Evolutionary conservation across 2,888 invertebrate species (phyloP).

Genomic region (Rhaphigaster nebulosa): DNA sequence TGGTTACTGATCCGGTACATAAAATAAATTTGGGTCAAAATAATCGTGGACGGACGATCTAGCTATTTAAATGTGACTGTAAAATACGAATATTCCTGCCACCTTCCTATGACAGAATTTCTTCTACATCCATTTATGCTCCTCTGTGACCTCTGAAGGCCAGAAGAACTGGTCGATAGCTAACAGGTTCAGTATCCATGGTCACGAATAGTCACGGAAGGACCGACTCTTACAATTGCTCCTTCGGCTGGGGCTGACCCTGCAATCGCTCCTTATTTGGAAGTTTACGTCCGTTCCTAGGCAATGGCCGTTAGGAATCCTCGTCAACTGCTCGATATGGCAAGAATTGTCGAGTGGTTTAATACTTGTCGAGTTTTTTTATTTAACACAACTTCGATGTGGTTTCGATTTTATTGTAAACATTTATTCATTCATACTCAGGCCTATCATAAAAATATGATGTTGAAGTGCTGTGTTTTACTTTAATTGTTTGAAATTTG

Average conservation of each 20-base stretch:
- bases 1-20: no score
- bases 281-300: not conserved
- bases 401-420: not conserved
- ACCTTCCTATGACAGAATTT: not conserved
- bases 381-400: not conserved
- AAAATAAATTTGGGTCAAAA: not conserved
- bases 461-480: no score
- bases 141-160: not conserved
- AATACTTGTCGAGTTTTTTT: not conserved
- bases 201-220: constrained; percentile 14
- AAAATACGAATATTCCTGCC: not conserved
- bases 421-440: no score
- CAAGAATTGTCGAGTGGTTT: not conserved
- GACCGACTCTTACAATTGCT: not conserved
- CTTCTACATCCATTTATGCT: not conserved
- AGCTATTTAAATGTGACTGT: not conserved
- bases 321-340: not conserved
- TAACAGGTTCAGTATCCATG: constrained; percentile 34
- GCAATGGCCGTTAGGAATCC: not conserved
- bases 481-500: no score
- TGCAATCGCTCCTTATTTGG: not conserved
- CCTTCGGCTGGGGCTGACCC: not conserved
- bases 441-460: no score
- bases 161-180: constrained; percentile 2
- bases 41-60: not conserved